These are phyloP conservation scores for Tautogolabrus adspersus DNA, from an alignment of 2,113 vertebrate genomes.

Conservation along the genomic window DNA sequence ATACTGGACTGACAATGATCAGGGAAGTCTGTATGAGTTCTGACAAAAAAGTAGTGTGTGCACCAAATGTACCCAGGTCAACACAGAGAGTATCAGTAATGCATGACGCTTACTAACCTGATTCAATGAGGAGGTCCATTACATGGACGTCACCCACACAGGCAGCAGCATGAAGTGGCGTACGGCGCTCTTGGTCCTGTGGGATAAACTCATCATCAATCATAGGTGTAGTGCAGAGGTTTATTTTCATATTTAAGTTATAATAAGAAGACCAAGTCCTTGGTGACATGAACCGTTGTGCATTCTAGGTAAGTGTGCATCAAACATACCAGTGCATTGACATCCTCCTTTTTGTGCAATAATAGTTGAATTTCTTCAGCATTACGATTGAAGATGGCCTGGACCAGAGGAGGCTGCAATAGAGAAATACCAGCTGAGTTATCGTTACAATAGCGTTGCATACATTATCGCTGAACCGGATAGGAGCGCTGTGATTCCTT, in stretches of 20 bases:
- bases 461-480: constrained; percentile 3
- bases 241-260: neutral
- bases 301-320: neutral
- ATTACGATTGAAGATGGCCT: constrained; percentile 99
- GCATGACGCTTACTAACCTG: constrained; percentile 84
- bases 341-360: constrained; percentile 97
- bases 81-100: neutral
- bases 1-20: neutral
- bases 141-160: constrained; percentile 95
- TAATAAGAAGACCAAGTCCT: neutral
- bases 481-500: neutral
- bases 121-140: constrained; percentile 96
- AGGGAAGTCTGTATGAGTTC: neutral
- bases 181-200: constrained; percentile 96
- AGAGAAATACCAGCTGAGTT: constrained; percentile 27
- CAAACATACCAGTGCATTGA: constrained; percentile 91
- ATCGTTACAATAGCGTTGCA: constrained; percentile 4
- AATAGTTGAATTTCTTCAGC: constrained; percentile 94
- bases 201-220: neutral
- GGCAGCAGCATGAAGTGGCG: constrained; percentile 97
- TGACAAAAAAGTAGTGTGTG: neutral
- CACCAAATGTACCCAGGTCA: neutral
- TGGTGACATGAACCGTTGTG: neutral
- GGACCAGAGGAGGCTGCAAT: constrained; percentile 95
- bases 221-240: neutral